These are phyloP conservation scores for Eidolon helvum DNA, from an alignment of 2,113 vertebrate genomes.

Conservation along the genomic window DNA sequence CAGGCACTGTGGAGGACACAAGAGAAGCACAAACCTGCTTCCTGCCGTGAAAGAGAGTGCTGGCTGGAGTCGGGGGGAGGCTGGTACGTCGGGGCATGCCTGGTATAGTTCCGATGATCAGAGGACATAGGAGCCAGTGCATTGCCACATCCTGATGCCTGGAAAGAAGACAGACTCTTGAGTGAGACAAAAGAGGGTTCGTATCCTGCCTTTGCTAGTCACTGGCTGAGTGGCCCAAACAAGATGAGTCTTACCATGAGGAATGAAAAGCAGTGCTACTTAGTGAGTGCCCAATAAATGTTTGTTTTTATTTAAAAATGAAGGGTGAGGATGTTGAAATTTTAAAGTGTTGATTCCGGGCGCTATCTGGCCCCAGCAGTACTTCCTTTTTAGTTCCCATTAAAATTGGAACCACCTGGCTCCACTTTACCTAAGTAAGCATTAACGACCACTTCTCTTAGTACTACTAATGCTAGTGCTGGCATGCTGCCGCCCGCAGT, in stretches of 20 bases:
- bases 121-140: background rate
- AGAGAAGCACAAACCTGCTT: background rate
- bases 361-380: too few relatives aligned
- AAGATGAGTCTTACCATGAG: background rate
- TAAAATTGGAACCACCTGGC: background rate
- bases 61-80: rapidly evolving
- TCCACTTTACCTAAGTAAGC: background rate
- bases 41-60: background rate
- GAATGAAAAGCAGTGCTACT: background rate
- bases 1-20: background rate
- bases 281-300: background rate
- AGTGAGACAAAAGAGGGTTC: background rate
- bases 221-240: background rate
- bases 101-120: background rate
- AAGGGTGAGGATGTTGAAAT: background rate
- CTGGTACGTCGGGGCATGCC: rapidly evolving
- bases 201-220: background rate
- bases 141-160: background rate
- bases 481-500: background rate
- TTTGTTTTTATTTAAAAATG: background rate
- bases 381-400: background rate
- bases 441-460: background rate
- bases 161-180: background rate
- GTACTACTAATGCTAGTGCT: background rate
- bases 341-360: background rate